Base-by-base conservation (phyloP, 2,888 invertebrate genomes). In the Ischnura elegans region DNA sequence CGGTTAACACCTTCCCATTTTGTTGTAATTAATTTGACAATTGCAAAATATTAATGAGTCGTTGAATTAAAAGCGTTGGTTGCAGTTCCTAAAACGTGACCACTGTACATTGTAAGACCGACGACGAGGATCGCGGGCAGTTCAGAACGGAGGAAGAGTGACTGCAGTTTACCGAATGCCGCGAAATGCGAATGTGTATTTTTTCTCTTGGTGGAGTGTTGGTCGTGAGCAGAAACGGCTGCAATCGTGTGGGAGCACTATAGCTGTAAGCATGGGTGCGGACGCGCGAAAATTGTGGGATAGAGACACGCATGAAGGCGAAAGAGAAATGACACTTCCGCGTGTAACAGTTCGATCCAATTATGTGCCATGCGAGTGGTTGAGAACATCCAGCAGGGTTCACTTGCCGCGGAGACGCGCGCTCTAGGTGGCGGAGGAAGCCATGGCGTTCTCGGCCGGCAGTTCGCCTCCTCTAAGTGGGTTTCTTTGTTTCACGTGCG, bases 231-330 rank as follows among this genome's bases (percentile, higher is more conserved):
- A 16, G 76, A n/a, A 61, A 19, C n/a, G 61, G 13, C 36, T 76
- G 36, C 36, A 10, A 76, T 36, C 76, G 25, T 66, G 90, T 61
- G 90, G 36, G 61, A 51, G 51, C 13, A 10, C 51, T 51, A 43
- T 43, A n/a, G n/a, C 55, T 87, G 42, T 42, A 55, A 45, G 61
- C 0, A 25, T 42, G 25, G 55, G 36, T 55, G 87, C 42, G 43
- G 36, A 90, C 51, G 90, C 43, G 90, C 61, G 90, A 90, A 90
- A 90, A 61, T 90, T 55, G 90, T 61, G 87, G n/a, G 87, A 55
- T 36, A 55, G 90, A 45, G 90, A 90, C 90, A 90, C 55, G 55
- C 61, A 43, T 66, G 43, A 3, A 29, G 76, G 61, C 90, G 90
- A 76, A 76, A 76, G 76, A 36, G 76, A 61, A 61, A 90, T 90